A percentile compares a stretch with the other conserved stretches of the same genome.
phyloP scores from a whole-genome alignment of 2,888 invertebrate genomes.

The Pachliopta kotzebuea region DNA sequence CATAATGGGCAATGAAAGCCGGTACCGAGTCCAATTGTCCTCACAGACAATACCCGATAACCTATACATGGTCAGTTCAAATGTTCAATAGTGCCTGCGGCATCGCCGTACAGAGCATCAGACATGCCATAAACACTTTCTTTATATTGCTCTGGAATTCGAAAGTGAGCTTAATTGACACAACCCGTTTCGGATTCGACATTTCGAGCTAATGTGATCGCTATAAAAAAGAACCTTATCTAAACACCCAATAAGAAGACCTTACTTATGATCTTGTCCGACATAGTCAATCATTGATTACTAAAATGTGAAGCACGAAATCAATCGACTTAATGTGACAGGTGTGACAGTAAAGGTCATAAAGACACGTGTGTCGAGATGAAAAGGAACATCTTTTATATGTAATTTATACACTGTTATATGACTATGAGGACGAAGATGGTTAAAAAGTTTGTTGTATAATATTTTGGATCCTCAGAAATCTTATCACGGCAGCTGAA shows the following conservation, averaged over 20 bases:
- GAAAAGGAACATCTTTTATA: too few species aligned
- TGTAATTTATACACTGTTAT: too few species aligned
- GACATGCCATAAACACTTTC: conserved; percentile 34
- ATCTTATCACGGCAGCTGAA: too few species aligned
- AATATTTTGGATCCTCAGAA: too few species aligned
- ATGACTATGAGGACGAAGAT: too few species aligned
- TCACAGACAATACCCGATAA: conserved; percentile 46
- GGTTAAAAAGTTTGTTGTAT: too few species aligned
- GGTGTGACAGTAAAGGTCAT: too few species aligned
- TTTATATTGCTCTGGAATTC: conserved; percentile 35
- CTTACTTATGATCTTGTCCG: too few species aligned
- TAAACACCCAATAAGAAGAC: neutral
- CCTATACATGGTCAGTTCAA: conserved; percentile 38
- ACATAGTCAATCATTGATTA: too few species aligned
- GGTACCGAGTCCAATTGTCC: conserved; percentile 31
- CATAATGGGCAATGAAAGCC: conserved; percentile 23
- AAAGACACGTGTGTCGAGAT: too few species aligned
- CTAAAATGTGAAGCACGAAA: too few species aligned
- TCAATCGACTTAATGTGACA: too few species aligned
- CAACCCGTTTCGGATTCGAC: conserved; percentile 18
- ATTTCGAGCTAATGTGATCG: conserved; percentile 10
- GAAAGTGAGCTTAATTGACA: conserved; percentile 32
- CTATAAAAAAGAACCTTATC: conserved; percentile 5
- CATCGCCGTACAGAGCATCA: conserved; percentile 30
- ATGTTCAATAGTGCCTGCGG: conserved; percentile 30